These are phyloP conservation scores for Saguinus oedipus DNA, from an alignment of 2,797 vertebrate species.

Conservation along the genomic window DNA sequence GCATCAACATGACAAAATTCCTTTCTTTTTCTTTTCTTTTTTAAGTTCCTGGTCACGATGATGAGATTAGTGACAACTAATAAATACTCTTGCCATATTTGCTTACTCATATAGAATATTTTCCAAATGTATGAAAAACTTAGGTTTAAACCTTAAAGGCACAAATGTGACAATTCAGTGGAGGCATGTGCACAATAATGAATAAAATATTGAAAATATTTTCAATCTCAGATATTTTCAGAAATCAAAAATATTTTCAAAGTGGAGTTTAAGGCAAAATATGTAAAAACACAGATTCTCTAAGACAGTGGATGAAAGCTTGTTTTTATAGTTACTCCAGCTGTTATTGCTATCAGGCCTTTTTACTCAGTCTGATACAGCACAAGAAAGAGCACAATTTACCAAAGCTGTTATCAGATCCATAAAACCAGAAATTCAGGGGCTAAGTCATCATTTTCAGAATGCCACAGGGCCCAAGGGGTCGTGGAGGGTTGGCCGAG, in stretches of 20 bases:
- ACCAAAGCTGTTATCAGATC: constrained; percentile 35
- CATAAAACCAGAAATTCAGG: neutral
- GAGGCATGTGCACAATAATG: constrained; percentile 37
- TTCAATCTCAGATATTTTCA: constrained; percentile 15
- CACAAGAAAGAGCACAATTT: neutral
- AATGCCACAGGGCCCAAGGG: neutral
- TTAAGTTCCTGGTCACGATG: constrained; percentile 57
- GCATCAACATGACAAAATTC: constrained; percentile 65
- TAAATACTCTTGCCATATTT: constrained; percentile 74
- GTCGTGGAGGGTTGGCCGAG: neutral
- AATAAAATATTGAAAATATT: constrained; percentile 54
- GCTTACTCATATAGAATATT: constrained; percentile 77
- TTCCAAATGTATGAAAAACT: constrained; percentile 73
- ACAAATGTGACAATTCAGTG: constrained; percentile 9
- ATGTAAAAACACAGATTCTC: neutral
- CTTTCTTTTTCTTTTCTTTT: neutral
- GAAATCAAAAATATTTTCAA: constrained; percentile 31
- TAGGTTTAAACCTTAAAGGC: constrained; percentile 54
- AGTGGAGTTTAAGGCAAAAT: neutral
- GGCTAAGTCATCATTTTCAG: neutral
- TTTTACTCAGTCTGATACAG: constrained; percentile 40
- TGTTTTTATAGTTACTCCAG: constrained; percentile 17
- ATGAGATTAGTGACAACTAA: constrained; percentile 79
- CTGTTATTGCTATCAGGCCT: constrained; percentile 57
- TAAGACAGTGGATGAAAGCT: neutral